Base-by-base conservation (phyloP, 2,113 vertebrate genomes). In the Colaptes auratus region DNA sequence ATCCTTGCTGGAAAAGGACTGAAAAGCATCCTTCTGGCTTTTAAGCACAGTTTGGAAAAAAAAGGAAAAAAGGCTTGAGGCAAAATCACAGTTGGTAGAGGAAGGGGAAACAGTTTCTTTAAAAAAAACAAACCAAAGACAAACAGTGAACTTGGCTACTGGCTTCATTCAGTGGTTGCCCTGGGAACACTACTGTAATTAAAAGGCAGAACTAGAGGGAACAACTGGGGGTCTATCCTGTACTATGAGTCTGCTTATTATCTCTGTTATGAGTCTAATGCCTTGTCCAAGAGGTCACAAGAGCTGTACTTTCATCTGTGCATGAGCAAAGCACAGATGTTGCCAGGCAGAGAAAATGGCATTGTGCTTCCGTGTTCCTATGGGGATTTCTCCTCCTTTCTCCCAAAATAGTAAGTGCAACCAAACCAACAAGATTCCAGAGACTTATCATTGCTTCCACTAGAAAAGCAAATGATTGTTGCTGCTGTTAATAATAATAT, bases 151-250 rank as follows among this genome's bases (percentile, higher is more conserved):
- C 28, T 77, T 83, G 4, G 60, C 73, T 87, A 66, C 64, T 33
- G 64, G 21, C 73, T 90, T 93, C 44, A 89, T 82, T 93, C 74
- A 56, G 44, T 31, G 52, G 73, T 78, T 96, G 70, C 82, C 91
- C 83, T 80, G 92, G 83, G 83, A 95, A 92, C 83, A 72, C 30
- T 36, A 52, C 0, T 60, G 58, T 71, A 95, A 86, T 82, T 81
- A 77, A 91, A 94, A 94, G 60, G 60, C 55, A 87, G 64, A 76
- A 93, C 52, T 60, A 82, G 56, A 80, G 77, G 59, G 55, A 88
- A 52, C 20, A 71, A 21, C 8, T 44, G 42, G 33, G 15, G 6
- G 31, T 24, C 76, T 52, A 36, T 83, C 42, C 86, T 70, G 63
- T 61, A 58, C 58, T 18, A 42, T n/a, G 30, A 55, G 52, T 33